phyloP scores from a whole-genome alignment of 2,113 vertebrate genomes.

The Xenopus laevis region DNA sequence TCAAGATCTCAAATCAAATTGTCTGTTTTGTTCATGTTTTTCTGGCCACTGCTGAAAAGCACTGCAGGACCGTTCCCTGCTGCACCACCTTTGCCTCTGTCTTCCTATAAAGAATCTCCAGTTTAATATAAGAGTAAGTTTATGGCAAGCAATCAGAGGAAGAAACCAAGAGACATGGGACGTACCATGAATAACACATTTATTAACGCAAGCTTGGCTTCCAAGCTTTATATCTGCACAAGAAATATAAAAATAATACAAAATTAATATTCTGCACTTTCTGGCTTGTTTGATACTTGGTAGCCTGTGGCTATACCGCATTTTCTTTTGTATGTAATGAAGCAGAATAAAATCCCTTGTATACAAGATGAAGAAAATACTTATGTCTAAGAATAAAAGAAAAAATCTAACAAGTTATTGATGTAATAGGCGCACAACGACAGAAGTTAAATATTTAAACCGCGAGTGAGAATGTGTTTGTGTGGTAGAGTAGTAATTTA shows the following conservation, averaged over 20 bases:
- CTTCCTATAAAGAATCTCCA: too few species aligned
- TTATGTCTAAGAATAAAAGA: conserved; percentile 54
- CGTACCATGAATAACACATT: too few species aligned
- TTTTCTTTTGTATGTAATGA: conserved; percentile 57
- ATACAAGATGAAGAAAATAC: conserved; percentile 50
- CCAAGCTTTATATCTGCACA: conserved; percentile 52
- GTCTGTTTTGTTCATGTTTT: too few species aligned
- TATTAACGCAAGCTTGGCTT: too few species aligned
- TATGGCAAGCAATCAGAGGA: too few species aligned
- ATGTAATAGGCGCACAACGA: conserved; percentile 53
- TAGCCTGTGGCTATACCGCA: conserved; percentile 62
- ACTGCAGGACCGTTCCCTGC: too few species aligned
- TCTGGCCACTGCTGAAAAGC: too few species aligned
- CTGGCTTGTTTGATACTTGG: conserved; percentile 57
- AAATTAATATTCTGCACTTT: conserved; percentile 65
- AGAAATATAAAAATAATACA: conserved; percentile 63
- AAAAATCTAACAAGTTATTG: conserved; percentile 63
- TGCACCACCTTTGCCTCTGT: too few species aligned
- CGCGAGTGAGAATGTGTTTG: conserved; percentile 10
- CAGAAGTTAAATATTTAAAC: conserved; percentile 49
- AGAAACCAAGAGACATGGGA: too few species aligned
- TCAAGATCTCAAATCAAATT: too few species aligned
- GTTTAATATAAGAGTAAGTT: too few species aligned
- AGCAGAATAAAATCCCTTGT: conserved; percentile 51
- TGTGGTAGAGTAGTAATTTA: conserved; percentile 34